Conservation (phyloP, 2,888 invertebrate species). For the Bugulina stolonifera region DNA sequence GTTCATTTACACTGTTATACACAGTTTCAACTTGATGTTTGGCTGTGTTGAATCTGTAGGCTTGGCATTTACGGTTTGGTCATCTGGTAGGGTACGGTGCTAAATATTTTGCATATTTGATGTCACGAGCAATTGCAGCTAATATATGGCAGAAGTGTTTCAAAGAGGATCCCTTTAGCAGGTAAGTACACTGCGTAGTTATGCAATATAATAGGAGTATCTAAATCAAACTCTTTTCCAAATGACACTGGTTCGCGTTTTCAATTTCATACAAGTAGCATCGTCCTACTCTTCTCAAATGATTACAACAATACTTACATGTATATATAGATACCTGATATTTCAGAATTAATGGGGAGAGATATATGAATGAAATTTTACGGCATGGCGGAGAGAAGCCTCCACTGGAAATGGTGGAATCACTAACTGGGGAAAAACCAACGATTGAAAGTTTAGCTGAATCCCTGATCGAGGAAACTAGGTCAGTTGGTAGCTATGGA, state of each 20-base stretch:
- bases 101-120: constrained; percentile 94
- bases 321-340: too few relatives aligned
- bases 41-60: too few relatives aligned
- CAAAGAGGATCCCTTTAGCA: constrained; percentile 58
- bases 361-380: constrained; percentile 70
- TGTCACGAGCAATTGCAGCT: constrained; percentile 86
- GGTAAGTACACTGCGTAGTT: too few relatives aligned
- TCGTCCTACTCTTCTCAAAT: not conserved
- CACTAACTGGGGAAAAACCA: constrained; percentile 71
- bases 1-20: too few relatives aligned
- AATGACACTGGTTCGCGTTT: too few relatives aligned
- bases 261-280: not conserved
- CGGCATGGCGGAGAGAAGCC: constrained; percentile 82
- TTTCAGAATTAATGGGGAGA: constrained; percentile 68
- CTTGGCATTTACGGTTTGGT: constrained; percentile 92
- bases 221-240: too few relatives aligned
- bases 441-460: constrained; percentile 71
- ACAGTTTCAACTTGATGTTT: too few relatives aligned
- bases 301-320: too few relatives aligned
- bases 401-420: constrained; percentile 66
- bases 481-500: constrained; percentile 26
- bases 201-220: too few relatives aligned
- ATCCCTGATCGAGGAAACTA: constrained; percentile 62
- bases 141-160: constrained; percentile 88
- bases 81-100: constrained; percentile 97